Conservation (phyloP, 2,797 vertebrate species). For the Enoplosus armatus region DNA sequence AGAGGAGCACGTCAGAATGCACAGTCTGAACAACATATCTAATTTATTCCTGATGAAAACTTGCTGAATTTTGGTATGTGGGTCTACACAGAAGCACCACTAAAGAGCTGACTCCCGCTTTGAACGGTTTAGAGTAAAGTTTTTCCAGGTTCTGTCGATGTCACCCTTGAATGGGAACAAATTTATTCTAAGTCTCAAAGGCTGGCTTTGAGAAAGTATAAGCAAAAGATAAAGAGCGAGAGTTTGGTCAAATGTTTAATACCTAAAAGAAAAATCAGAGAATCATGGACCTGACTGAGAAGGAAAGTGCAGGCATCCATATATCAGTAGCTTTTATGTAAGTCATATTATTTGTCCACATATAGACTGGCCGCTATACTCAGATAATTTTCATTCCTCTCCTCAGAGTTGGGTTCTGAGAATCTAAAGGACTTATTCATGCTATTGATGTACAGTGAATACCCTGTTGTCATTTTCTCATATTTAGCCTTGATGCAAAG, state of each 20-base stretch:
- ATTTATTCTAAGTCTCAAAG: slow-evolving; percentile 32
- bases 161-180: slow-evolving; percentile 35
- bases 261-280: not conserved
- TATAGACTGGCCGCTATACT: not conserved
- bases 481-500: not conserved
- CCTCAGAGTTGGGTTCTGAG: slow-evolving; percentile 1
- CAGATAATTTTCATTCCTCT: slow-evolving; percentile 13
- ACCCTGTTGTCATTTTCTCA: not conserved
- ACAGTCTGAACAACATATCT: slow-evolving; percentile 34
- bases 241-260: slow-evolving; percentile 29
- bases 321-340: slow-evolving; percentile 21
- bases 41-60: slow-evolving; percentile 52
- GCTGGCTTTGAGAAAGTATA: slow-evolving; percentile 19
- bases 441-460: not conserved
- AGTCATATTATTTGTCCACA: slow-evolving; percentile 14
- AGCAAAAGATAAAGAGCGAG: slow-evolving; percentile 31
- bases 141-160: slow-evolving; percentile 13
- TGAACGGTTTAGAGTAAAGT: slow-evolving; percentile 8
- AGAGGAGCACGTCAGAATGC: slow-evolving; percentile 19
- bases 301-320: slow-evolving; percentile 12
- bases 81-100: slow-evolving; percentile 2
- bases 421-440: slow-evolving; percentile 16
- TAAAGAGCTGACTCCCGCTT: slow-evolving; percentile 17
- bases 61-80: slow-evolving; percentile 1
- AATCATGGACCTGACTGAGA: not conserved